Conservation (phyloP, 2,888 invertebrate genomes). For the Melanostoma mellinum region DNA sequence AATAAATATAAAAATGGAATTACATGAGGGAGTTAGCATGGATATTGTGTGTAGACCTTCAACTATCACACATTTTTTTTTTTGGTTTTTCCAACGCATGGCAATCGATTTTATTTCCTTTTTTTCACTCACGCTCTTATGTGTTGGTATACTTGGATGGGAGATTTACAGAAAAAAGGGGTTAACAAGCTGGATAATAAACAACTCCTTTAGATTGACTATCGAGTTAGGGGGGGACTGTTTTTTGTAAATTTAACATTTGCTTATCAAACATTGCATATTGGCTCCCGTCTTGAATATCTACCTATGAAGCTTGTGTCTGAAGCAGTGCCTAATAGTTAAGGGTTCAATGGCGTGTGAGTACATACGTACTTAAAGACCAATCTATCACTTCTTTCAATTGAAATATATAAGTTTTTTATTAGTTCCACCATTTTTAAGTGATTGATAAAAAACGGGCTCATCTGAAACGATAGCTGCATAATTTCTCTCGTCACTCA, state of each 20-base stretch:
- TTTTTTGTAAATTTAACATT: neutral
- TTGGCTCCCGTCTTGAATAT: too few species aligned
- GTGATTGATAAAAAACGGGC: too few species aligned
- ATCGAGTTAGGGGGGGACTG: neutral
- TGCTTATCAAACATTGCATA: neutral
- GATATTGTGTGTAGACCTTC: neutral
- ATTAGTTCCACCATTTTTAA: too few species aligned
- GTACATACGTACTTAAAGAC: too few species aligned
- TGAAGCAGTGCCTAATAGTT: too few species aligned
- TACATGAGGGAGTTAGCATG: constrained; percentile 48
- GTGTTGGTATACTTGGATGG: neutral
- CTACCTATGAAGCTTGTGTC: too few species aligned
- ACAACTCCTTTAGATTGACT: neutral
- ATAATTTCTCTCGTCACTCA: too few species aligned
- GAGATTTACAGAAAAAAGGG: neutral
- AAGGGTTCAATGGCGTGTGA: too few species aligned
- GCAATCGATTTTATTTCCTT: constrained; percentile 49
- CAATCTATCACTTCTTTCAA: too few species aligned
- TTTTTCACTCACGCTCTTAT: constrained; percentile 48
- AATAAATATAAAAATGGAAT: constrained; percentile 43
- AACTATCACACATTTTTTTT: constrained; percentile 17
- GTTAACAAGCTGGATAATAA: neutral
- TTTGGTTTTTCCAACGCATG: constrained; percentile 19
- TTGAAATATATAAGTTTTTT: too few species aligned
- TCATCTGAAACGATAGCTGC: too few species aligned